phyloP scores from a whole-genome alignment of 2,797 vertebrate species.

The Ctenosaura bakeri region DNA sequence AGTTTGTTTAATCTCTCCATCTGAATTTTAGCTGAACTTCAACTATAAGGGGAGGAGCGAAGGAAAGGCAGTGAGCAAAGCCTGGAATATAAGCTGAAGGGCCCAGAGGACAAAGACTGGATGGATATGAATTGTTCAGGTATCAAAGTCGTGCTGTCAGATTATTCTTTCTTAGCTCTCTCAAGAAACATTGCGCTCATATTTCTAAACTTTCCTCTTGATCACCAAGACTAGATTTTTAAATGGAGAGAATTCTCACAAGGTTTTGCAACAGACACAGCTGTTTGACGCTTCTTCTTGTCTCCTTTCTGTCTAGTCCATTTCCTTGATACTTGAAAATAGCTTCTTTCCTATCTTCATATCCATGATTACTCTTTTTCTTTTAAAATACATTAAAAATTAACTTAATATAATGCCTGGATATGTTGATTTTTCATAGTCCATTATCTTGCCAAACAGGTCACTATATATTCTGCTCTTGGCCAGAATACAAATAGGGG shows the following conservation, averaged over 20 bases:
- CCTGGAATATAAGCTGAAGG: background rate
- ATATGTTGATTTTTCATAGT: background rate
- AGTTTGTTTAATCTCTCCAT: background rate
- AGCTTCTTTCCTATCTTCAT: background rate
- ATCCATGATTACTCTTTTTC: background rate
- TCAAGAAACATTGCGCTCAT: background rate
- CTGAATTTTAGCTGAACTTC: background rate
- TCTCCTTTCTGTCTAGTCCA: background rate
- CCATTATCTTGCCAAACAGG: background rate
- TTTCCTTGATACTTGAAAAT: background rate
- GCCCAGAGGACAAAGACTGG: background rate
- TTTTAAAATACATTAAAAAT: conserved; percentile 2
- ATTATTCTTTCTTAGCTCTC: background rate
- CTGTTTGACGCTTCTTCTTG: background rate
- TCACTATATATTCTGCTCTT: background rate
- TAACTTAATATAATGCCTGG: background rate
- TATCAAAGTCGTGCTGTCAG: background rate
- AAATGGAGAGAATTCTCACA: background rate
- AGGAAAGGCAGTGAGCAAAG: background rate
- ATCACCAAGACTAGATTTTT: background rate
- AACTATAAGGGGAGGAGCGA: background rate
- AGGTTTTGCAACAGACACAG: background rate
- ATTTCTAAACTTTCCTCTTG: background rate
- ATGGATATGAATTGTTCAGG: background rate
- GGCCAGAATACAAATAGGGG: background rate